phyloP scores from a whole-genome alignment of 2,113 vertebrate genomes.

The Ictalurus furcatus region DNA sequence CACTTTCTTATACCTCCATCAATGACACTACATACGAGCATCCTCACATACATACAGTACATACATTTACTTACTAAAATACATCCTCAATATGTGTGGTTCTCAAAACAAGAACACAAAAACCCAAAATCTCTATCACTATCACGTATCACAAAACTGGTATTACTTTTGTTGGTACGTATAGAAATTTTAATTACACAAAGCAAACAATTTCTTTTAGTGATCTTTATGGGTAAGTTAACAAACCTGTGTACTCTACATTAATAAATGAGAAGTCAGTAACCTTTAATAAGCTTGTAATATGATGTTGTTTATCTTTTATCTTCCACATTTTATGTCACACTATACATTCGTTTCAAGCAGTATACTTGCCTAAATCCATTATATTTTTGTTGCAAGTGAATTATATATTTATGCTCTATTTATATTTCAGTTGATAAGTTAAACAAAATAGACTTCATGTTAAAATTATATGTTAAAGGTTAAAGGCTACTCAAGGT shows the following conservation, averaged over 20 bases:
- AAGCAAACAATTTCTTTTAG: neutral
- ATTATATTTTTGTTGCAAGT: neutral
- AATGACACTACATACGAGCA: neutral
- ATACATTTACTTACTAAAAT: neutral
- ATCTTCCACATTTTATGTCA: neutral
- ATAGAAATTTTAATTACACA: neutral
- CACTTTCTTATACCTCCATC: neutral
- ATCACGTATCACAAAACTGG: neutral
- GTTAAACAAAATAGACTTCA: too few relatives aligned
- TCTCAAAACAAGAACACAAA: too few relatives aligned
- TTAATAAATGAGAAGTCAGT: neutral
- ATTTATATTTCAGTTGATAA: too few relatives aligned
- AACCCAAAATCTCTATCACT: neutral
- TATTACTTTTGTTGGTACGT: neutral
- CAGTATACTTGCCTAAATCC: neutral
- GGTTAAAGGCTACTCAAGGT: too few relatives aligned
- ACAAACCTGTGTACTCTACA: neutral
- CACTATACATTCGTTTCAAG: neutral
- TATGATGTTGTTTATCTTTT: neutral
- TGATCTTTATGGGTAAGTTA: neutral
- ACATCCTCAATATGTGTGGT: too few relatives aligned
- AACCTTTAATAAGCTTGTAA: neutral
- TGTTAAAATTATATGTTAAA: too few relatives aligned
- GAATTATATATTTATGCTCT: neutral
- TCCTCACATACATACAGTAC: neutral